Evolutionary conservation across 1,140 invertebrate species (phyloP).

Genomic region (Brachionus calyciflorus): DNA sequence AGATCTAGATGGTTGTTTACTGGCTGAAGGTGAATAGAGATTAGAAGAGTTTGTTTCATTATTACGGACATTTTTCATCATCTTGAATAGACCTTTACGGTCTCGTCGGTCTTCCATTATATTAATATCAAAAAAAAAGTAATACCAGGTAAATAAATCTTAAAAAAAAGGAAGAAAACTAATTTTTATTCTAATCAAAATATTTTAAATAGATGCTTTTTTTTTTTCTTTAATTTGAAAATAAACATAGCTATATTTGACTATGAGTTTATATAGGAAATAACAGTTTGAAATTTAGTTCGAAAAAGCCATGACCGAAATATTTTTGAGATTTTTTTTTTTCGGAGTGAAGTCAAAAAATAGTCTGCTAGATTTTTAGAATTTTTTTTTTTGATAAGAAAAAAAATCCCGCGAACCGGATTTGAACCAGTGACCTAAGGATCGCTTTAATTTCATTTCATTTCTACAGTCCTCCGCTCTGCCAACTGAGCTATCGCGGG

Average conservation of each 20-base stretch:
- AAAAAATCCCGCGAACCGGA: conserved; percentile 31
- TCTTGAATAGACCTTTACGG: conserved; percentile 7
- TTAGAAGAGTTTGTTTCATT: background rate
- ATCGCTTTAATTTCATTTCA: conserved; percentile 23
- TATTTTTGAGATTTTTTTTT: background rate
- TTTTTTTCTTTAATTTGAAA: no score
- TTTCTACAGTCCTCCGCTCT: conserved; percentile 37
- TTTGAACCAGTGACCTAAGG: conserved; percentile 40
- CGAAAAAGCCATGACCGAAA: no score
- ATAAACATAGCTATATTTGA: no score
- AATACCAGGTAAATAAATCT: background rate
- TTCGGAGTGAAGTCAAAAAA: background rate
- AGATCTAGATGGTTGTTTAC: background rate
- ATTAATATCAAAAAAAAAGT: background rate
- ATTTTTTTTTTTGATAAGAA: background rate
- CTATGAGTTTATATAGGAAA: no score
- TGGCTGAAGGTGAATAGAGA: background rate
- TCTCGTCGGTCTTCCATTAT: background rate
- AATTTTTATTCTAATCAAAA: no score
- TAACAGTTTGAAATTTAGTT: no score
- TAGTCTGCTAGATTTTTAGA: background rate
- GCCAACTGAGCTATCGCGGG: conserved; percentile 40
- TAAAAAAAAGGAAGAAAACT: background rate
- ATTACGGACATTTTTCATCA: background rate
- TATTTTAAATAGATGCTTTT: no score